Percentiles rank a stretch among this genome's conserved stretches.
Evolutionary conservation across 2,113 vertebrate genomes (phyloP).

Genomic region (Cyanistes caeruleus): DNA sequence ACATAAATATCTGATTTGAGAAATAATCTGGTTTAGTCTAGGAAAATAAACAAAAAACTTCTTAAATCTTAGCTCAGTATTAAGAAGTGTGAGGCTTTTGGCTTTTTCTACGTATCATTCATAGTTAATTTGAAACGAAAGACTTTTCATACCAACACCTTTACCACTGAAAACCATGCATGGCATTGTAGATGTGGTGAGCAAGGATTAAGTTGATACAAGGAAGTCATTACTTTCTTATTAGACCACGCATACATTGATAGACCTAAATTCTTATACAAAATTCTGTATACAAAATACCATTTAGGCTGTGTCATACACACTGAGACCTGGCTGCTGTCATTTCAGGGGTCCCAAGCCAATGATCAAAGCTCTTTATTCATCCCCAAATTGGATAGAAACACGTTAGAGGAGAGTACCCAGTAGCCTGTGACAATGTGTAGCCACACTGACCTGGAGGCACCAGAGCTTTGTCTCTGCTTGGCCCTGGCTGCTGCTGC

Average conservation of each 20-base stretch:
- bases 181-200: not conserved
- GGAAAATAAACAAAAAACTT: not conserved
- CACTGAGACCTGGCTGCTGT: not conserved
- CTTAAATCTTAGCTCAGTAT: not conserved
- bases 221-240: not conserved
- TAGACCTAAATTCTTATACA: not conserved
- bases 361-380: not conserved
- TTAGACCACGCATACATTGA: not conserved
- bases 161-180: not conserved
- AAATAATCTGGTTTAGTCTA: not conserved
- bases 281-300: not conserved
- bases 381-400: not conserved
- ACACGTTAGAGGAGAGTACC: too few relatives aligned
- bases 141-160: not conserved
- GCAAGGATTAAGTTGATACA: not conserved
- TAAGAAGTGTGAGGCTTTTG: not conserved
- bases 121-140: not conserved
- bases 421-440: not conserved
- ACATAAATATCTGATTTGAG: not conserved
- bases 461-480: not conserved
- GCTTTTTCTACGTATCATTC: accelerated
- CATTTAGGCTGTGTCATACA: not conserved
- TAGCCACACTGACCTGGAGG: not conserved
- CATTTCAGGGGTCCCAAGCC: not conserved
- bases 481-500: not conserved